Conservation (phyloP, 2,888 invertebrate species). For the Apamea monoglypha region DNA sequence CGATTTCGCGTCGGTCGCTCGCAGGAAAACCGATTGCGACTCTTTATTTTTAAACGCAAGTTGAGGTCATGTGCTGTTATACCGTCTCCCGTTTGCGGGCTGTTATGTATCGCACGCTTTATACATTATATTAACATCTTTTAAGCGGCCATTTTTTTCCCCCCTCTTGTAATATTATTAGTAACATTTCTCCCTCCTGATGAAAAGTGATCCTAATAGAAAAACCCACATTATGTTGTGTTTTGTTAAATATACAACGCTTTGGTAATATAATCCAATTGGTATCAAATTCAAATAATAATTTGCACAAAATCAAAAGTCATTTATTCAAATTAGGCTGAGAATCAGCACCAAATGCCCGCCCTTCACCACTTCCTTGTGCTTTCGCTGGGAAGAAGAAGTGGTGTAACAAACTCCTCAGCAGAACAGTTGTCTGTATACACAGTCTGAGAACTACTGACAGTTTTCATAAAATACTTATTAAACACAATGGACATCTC, state of each 20-base stretch:
- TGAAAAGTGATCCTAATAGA: neutral
- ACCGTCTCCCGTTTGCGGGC: constrained; percentile 54
- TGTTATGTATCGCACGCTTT: constrained; percentile 39
- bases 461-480: constrained; percentile 62
- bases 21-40: constrained; percentile 72
- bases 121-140: constrained; percentile 27
- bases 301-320: neutral
- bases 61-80: constrained; percentile 76
- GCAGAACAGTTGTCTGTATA: neutral
- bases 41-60: constrained; percentile 81
- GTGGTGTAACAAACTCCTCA: neutral
- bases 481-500: constrained; percentile 74
- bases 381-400: neutral
- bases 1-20: constrained; percentile 71
- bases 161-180: neutral
- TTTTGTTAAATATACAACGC: neutral
- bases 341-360: too few species aligned
- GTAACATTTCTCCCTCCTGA: neutral
- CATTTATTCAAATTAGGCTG: neutral
- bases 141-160: constrained; percentile 9
- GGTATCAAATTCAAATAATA: neutral
- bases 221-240: neutral
- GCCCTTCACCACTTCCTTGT: neutral
- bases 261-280: neutral
- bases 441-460: neutral